Percentiles rank a stretch among this genome's conserved stretches.
These are phyloP conservation scores for Sander vitreus DNA, from an alignment of 2,113 vertebrate genomes.

Conservation along the genomic window DNA sequence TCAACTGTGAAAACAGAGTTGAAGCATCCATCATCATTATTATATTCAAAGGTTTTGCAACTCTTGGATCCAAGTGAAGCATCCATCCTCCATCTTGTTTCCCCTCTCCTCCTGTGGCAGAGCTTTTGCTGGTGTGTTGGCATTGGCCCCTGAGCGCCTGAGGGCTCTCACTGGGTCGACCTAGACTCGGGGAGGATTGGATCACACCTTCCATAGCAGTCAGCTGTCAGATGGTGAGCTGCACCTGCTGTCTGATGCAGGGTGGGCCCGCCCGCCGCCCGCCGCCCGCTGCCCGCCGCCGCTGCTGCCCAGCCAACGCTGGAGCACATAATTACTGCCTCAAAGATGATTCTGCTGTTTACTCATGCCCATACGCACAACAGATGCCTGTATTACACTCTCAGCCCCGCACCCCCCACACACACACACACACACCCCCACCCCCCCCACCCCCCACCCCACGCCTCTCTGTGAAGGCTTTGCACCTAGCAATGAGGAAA, in stretches of 20 bases:
- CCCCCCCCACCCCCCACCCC: slow-evolving; percentile 3
- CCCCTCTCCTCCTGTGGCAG: slow-evolving; percentile 53
- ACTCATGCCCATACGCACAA: slow-evolving; percentile 70
- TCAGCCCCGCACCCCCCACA: too few species aligned
- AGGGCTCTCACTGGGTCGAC: slow-evolving; percentile 29
- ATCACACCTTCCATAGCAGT: slow-evolving; percentile 67
- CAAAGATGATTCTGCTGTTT: slow-evolving; percentile 76
- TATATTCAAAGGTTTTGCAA: too few species aligned
- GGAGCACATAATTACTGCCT: slow-evolving; percentile 70
- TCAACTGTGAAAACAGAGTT: slow-evolving; percentile 38
- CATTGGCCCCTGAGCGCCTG: slow-evolving; percentile 50
- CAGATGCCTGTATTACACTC: slow-evolving; percentile 71
- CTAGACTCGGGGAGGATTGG: slow-evolving; percentile 57
- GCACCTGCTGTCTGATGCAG: slow-evolving; percentile 79
- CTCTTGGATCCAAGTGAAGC: slow-evolving; percentile 1
- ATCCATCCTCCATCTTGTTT: slow-evolving; percentile 39
- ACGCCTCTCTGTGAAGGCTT: slow-evolving; percentile 43
- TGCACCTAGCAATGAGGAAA: slow-evolving; percentile 61
- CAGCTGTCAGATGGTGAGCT: slow-evolving; percentile 72
- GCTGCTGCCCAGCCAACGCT: slow-evolving; percentile 37
- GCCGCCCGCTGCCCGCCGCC: too few species aligned
- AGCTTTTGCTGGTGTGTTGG: slow-evolving; percentile 57
- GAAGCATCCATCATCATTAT: slow-evolving; percentile 28
- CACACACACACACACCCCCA: too few species aligned
- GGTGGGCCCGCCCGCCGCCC: slow-evolving; percentile 45